Conservation (phyloP, 2,113 vertebrate genomes). For the Rhodinocichla rosea region DNA sequence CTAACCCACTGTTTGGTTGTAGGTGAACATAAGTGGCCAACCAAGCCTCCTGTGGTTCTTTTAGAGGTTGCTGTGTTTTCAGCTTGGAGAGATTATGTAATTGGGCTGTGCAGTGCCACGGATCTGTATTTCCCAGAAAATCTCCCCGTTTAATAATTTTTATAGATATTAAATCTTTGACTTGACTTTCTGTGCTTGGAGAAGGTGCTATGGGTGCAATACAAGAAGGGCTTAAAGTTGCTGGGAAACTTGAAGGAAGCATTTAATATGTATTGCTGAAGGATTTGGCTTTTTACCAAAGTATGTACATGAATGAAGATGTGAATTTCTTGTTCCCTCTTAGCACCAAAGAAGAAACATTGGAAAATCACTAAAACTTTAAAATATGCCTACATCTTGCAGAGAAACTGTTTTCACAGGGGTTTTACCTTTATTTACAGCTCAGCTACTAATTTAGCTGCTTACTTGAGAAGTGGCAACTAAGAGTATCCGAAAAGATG, state of each 20-base stretch:
- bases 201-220: not conserved
- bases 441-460: not conserved
- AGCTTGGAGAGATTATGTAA: not conserved
- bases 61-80: not conserved
- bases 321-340: not conserved
- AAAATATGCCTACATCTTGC: not conserved
- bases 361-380: not conserved
- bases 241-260: not conserved
- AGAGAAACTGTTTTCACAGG: not conserved
- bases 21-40: not conserved
- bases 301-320: not conserved
- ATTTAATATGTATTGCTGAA: not conserved
- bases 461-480: not conserved
- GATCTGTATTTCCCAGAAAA: not conserved
- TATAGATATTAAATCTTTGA: not conserved
- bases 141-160: not conserved
- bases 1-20: not conserved
- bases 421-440: not conserved
- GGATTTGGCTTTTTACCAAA: not conserved
- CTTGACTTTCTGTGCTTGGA: not conserved
- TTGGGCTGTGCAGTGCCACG: not conserved
- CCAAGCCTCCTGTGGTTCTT: rapidly evolving
- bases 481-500: not conserved
- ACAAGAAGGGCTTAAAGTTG: not conserved
- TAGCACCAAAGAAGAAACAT: not conserved